A percentile compares a stretch with the other conserved stretches of the same genome.
Conservation (phyloP, 2,888 invertebrate species). For the Lysandra bellargus region DNA sequence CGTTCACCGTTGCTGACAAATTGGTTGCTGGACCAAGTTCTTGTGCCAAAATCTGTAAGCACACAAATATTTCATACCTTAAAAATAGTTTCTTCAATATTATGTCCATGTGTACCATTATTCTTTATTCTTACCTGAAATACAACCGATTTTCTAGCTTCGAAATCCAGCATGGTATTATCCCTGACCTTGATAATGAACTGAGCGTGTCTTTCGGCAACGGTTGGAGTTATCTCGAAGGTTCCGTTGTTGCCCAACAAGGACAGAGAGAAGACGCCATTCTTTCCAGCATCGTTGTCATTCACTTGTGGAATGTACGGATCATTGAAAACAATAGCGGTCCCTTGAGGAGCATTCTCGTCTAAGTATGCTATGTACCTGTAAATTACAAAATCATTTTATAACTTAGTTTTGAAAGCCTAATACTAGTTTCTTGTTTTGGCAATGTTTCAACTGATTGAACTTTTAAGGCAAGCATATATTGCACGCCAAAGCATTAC, state of each 20-base stretch:
- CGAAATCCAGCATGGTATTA: slow-evolving; percentile 91
- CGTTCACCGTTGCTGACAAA: slow-evolving; percentile 86
- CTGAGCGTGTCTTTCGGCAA: slow-evolving; percentile 88
- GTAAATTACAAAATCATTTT: slow-evolving; percentile 46
- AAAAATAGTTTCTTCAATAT: neutral
- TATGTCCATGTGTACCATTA: neutral
- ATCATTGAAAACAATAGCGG: slow-evolving; percentile 85
- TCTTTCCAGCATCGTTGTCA: slow-evolving; percentile 90
- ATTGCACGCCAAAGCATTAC: too few species aligned
- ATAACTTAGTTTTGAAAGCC: neutral
- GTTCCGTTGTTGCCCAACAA: slow-evolving; percentile 91
- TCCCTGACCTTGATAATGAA: slow-evolving; percentile 92
- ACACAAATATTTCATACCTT: neutral
- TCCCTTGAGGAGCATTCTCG: slow-evolving; percentile 91
- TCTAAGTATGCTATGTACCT: slow-evolving; percentile 89
- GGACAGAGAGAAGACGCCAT: slow-evolving; percentile 89
- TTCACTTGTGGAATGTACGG: slow-evolving; percentile 86
- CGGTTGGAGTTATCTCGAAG: slow-evolving; percentile 92
- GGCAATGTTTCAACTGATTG: neutral
- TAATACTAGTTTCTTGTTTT: neutral
- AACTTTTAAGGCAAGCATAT: neutral
- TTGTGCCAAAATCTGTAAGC: slow-evolving; percentile 86
- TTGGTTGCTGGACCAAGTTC: slow-evolving; percentile 89
- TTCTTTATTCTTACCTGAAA: slow-evolving; percentile 81
- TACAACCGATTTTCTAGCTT: slow-evolving; percentile 86